Evolutionary conservation across 2,113 vertebrate genomes (phyloP), one percentile per base, ranked within the genome.

Genomic region (Cephalopterus ornatus): DNA sequence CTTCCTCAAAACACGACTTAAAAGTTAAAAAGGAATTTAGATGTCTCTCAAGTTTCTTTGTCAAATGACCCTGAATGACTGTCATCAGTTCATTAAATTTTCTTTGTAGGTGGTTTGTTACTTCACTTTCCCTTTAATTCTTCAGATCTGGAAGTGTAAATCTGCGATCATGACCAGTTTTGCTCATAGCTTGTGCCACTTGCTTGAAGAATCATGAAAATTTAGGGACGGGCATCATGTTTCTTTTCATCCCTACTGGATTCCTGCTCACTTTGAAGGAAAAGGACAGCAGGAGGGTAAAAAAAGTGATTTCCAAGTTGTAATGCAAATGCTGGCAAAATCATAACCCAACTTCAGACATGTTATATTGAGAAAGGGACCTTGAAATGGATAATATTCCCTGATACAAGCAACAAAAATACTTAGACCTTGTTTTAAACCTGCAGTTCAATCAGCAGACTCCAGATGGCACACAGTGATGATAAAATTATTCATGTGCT

Each of bases 391-490:
- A 4, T 65, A 92, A 74, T 68, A 70, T 42, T 85, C 67, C 44
- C 65, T 96, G 95, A 92, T 50, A 80, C 22, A 90, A 96, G 61
- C 81, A 96, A 94, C 80, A 59, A 87, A 96, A 97, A 91, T 77
- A 82, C 88, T 94, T 88, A 96, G 85, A 81, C 89, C 68, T 97
- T 62, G 87, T 97, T 97, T 96, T 87, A 84, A 96, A 97, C 96
- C 85, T 98, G 97, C 97, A 98, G 94, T 98, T 98, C 92, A 95
- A 94, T 95, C 91, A 97, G 53, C 71, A 89, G 71, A 91, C 98
- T 98, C 97, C 98, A 98, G 98, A 98, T 98, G 98, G 98, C 98
- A 98, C 89, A 98, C 96, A 93, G 53, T 85, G 97, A 98, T 97
- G 98, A 97, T 95, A 89, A 97, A 98, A 98, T 97, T 98, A 95